Evolutionary conservation across 2,113 vertebrate species (phyloP).

Genomic region (Actinemys pallida): DNA sequence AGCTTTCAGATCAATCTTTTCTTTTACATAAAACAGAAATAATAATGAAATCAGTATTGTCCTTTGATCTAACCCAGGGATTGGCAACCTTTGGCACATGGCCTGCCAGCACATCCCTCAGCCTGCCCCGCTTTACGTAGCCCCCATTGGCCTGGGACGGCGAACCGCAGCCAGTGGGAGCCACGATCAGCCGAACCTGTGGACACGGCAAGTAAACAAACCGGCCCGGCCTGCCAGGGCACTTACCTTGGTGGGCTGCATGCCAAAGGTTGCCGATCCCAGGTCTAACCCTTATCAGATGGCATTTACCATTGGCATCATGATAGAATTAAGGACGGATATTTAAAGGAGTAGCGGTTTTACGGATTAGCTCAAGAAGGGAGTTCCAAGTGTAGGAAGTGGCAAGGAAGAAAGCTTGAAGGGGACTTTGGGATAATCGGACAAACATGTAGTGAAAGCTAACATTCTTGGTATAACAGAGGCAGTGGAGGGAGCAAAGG

Average conservation of each 20-base stretch:
- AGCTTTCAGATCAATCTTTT: not conserved
- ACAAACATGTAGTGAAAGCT: rapidly evolving
- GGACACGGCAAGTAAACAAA: no score
- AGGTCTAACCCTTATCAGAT: not conserved
- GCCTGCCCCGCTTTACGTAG: no score
- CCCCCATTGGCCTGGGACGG: no score
- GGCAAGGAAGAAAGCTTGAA: not conserved
- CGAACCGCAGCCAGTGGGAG: no score
- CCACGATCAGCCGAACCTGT: no score
- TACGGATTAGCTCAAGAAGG: not conserved
- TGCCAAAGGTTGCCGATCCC: no score
- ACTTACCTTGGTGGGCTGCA: no score
- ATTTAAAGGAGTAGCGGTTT: not conserved
- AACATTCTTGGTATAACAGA: not conserved
- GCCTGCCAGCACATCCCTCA: no score
- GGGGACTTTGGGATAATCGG: not conserved
- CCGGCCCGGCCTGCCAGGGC: no score
- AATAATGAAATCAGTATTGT: not conserved
- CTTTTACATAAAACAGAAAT: rapidly evolving
- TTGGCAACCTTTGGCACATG: no score
- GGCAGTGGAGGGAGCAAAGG: not conserved
- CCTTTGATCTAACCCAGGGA: not conserved
- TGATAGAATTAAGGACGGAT: not conserved
- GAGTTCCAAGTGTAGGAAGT: not conserved
- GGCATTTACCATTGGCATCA: not conserved